These are phyloP conservation scores for Bursaphelenchus mucronatus DNA, from an alignment of 1,140 invertebrate species.

Conservation along the genomic window DNA sequence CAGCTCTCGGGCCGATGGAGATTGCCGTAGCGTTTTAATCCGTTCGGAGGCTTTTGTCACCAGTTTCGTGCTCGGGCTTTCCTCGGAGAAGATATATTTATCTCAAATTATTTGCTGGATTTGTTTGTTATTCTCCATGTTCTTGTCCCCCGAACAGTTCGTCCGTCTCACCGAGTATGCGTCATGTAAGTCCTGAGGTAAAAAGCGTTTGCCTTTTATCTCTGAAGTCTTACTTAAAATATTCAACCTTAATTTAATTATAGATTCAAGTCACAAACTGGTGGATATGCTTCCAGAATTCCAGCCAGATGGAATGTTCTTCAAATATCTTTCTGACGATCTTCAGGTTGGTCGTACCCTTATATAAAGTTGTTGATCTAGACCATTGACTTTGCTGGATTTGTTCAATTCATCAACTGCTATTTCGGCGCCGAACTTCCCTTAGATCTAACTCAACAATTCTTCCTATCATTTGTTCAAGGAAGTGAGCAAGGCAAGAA, in stretches of 20 bases:
- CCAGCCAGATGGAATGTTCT: slow-evolving; percentile 59
- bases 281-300: slow-evolving; percentile 57
- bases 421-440: slow-evolving; percentile 60
- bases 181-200: slow-evolving; percentile 50
- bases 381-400: slow-evolving; percentile 60
- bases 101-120: no score
- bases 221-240: slow-evolving; percentile 15
- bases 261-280: slow-evolving; percentile 57
- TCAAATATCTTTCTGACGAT: slow-evolving; percentile 50
- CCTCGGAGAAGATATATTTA: no score
- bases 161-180: slow-evolving; percentile 58
- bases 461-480: slow-evolving; percentile 56
- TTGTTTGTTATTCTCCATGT: slow-evolving; percentile 27
- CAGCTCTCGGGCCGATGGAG: no score
- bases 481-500: no score
- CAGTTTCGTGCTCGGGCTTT: no score
- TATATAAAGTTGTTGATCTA: slow-evolving; percentile 26
- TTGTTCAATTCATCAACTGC: slow-evolving; percentile 54
- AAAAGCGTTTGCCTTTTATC: background rate
- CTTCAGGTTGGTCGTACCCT: slow-evolving; percentile 30
- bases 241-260: slow-evolving; percentile 15
- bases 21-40: no score
- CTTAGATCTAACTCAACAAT: slow-evolving; percentile 56
- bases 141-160: slow-evolving; percentile 58
- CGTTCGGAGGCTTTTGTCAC: no score